These are phyloP conservation scores for Lasaia peninsularis DNA, from an alignment of 1,140 invertebrate species.

Conservation along the genomic window DNA sequence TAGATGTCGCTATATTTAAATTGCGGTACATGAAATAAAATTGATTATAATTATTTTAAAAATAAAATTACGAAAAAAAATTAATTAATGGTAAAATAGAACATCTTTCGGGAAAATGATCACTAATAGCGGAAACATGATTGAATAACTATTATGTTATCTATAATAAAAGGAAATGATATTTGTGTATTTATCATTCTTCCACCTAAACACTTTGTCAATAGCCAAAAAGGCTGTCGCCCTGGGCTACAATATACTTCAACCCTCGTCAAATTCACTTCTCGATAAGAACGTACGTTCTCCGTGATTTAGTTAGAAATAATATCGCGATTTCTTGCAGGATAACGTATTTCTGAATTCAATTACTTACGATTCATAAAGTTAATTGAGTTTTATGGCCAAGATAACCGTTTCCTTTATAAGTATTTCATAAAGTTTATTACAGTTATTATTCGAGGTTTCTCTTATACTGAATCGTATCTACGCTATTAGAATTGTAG, in stretches of 20 bases:
- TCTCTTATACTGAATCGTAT: too few species aligned
- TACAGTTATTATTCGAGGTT: not conserved
- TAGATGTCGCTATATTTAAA: too few species aligned
- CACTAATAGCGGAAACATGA: too few species aligned
- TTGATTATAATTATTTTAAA: too few species aligned
- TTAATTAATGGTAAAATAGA: too few species aligned
- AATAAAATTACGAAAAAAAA: too few species aligned
- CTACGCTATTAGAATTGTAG: too few species aligned
- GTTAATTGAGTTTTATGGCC: not conserved
- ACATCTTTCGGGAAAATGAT: too few species aligned
- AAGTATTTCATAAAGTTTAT: not conserved
- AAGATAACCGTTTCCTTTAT: not conserved
- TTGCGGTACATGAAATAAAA: too few species aligned
- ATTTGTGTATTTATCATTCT: not conserved
- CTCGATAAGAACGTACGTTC: not conserved
- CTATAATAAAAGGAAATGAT: too few species aligned
- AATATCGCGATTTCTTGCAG: not conserved
- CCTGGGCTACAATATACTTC: not conserved
- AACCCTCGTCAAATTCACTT: constrained; percentile 4
- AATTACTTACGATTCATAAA: constrained; percentile 3
- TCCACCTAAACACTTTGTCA: constrained; percentile 1
- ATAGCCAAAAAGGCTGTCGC: not conserved
- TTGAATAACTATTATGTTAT: too few species aligned
- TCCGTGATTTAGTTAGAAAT: constrained; percentile 4
- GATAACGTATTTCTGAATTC: not conserved